Evolutionary conservation across 2,113 vertebrate genomes (phyloP).

Genomic region (Cercopithecus mona): DNA sequence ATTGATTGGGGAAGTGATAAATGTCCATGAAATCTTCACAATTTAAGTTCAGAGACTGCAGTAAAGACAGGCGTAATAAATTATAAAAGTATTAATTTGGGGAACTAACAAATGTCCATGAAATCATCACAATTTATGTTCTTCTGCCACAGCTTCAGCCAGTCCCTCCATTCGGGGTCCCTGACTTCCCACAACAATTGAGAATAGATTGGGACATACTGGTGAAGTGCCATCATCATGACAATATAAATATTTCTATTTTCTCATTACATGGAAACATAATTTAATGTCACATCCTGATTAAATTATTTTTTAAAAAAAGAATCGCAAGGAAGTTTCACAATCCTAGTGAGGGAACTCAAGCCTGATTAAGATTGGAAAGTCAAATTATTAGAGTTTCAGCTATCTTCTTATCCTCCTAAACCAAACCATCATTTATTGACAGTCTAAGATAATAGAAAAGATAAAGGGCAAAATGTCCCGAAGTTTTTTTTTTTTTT

Average conservation of each 20-base stretch:
- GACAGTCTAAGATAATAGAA: background rate
- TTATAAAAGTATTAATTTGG: too few species aligned
- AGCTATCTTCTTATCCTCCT: background rate
- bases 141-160: too few species aligned
- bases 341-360: background rate
- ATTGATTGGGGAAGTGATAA: too few species aligned
- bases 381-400: background rate
- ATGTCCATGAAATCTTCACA: too few species aligned
- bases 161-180: too few species aligned
- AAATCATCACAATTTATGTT: too few species aligned
- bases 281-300: background rate
- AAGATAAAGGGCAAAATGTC: background rate
- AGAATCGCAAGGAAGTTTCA: background rate
- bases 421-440: background rate
- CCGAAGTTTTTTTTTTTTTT: background rate
- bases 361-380: background rate
- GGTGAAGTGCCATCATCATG: background rate
- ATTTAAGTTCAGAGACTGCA: too few species aligned
- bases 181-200: too few species aligned
- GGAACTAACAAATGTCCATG: too few species aligned
- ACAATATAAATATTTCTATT: background rate
- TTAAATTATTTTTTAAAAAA: background rate
- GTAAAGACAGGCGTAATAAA: too few species aligned
- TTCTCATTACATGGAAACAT: background rate
- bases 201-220: background rate